phyloP scores from a whole-genome alignment of 2,113 vertebrate species.

The Rhegmatorhina hoffmannsi region DNA sequence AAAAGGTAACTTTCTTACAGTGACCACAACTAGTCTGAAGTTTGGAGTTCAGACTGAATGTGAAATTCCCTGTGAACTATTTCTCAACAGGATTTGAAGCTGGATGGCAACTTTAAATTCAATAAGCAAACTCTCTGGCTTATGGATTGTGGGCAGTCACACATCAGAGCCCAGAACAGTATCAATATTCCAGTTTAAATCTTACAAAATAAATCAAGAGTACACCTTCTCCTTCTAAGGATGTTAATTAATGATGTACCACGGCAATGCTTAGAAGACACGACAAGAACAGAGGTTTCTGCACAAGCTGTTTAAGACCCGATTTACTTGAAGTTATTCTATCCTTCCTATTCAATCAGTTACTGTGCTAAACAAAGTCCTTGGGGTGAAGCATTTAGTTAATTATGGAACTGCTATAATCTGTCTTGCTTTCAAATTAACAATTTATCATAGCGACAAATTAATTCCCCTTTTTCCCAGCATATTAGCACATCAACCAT shows the following conservation, averaged over 20 bases:
- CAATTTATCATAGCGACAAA: conserved; percentile 34
- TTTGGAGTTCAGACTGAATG: neutral
- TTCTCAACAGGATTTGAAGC: neutral
- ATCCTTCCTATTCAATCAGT: neutral
- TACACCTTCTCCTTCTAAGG: neutral
- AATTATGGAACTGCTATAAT: conserved; percentile 19
- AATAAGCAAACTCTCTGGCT: neutral
- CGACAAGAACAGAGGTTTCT: neutral
- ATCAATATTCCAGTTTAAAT: neutral
- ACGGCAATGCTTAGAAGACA: neutral
- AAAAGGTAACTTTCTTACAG: neutral
- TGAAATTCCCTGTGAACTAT: neutral
- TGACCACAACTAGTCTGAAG: neutral
- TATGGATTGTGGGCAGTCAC: neutral
- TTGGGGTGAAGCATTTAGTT: conserved; percentile 36
- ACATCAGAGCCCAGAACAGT: neutral
- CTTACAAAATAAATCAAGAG: neutral
- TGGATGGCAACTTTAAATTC: neutral
- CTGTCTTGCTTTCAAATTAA: conserved; percentile 37
- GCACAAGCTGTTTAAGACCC: neutral
- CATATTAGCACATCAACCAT: neutral
- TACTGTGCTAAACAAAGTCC: conserved; percentile 10
- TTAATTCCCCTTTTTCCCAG: neutral
- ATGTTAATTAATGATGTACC: neutral
- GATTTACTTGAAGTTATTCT: conserved; percentile 2